Percentiles rank a stretch among this genome's conserved stretches.
Evolutionary conservation across 2,888 invertebrate genomes (phyloP).

Genomic region (Aporophyla lueneburgensis): DNA sequence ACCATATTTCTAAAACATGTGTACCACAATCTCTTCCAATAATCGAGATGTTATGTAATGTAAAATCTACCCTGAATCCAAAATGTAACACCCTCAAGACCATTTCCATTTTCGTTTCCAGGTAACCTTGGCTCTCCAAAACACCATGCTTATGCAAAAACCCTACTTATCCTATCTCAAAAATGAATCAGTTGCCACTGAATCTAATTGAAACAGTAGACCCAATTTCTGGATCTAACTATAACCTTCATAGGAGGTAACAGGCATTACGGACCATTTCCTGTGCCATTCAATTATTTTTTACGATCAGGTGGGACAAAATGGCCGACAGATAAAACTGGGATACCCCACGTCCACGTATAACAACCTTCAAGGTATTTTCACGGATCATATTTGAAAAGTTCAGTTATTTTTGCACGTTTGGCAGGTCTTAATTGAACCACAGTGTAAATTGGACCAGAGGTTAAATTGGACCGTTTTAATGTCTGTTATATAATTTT

Average conservation of each 20-base stretch:
- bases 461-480: conserved; percentile 44
- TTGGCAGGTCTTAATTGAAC: conserved; percentile 63
- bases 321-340: conserved; percentile 82
- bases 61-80: neutral
- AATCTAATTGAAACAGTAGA: conserved; percentile 68
- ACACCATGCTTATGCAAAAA: conserved; percentile 16
- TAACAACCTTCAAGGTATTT: conserved; percentile 72
- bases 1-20: neutral
- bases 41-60: too few relatives aligned
- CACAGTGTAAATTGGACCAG: conserved; percentile 48
- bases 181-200: conserved; percentile 59
- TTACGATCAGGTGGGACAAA: conserved; percentile 87
- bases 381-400: conserved; percentile 75
- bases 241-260: conserved; percentile 67
- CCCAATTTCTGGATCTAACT: conserved; percentile 71
- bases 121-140: conserved; percentile 1
- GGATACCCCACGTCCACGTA: conserved; percentile 67
- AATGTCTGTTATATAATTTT: conserved; percentile 52
- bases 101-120: neutral
- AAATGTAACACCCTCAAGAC: neutral
- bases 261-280: conserved; percentile 77
- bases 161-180: conserved; percentile 39
- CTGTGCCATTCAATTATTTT: conserved; percentile 88
- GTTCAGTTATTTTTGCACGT: conserved; percentile 72
- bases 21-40: neutral